These are phyloP conservation scores for Zosterops pallidus DNA, from an alignment of 2,113 vertebrate species.

Conservation along the genomic window DNA sequence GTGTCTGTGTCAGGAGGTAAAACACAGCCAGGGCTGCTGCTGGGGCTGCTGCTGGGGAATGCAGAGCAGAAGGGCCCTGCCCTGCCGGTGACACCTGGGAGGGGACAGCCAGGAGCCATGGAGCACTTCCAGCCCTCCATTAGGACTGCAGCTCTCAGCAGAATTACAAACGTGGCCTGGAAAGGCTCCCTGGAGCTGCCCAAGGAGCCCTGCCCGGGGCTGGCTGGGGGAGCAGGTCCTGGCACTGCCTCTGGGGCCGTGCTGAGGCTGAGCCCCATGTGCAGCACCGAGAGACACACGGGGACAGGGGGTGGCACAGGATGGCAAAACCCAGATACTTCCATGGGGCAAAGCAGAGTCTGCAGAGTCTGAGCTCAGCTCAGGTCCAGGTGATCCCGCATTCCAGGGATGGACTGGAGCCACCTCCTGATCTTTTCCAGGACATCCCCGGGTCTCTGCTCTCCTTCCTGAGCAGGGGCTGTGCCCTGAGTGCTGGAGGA, in stretches of 20 bases:
- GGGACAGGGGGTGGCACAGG: rapidly evolving
- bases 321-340: background rate
- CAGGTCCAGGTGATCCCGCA: rapidly evolving
- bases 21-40: background rate
- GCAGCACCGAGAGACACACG: rapidly evolving
- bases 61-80: background rate
- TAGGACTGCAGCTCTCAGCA: background rate
- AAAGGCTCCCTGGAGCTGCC: background rate
- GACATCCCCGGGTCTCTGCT: background rate
- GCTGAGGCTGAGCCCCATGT: rapidly evolving
- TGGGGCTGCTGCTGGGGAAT: background rate
- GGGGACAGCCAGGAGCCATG: background rate
- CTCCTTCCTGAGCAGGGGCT: rapidly evolving
- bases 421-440: background rate
- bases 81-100: background rate
- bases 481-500: background rate
- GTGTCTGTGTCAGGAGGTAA: background rate
- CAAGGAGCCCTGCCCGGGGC: background rate
- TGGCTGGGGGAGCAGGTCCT: background rate
- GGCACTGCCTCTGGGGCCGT: rapidly evolving
- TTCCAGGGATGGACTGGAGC: background rate
- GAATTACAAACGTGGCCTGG: background rate
- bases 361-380: background rate
- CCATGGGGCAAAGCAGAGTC: background rate
- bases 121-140: background rate